These are phyloP conservation scores for Pyrrhia umbra DNA, from an alignment of 2,888 invertebrate species.

Conservation along the genomic window DNA sequence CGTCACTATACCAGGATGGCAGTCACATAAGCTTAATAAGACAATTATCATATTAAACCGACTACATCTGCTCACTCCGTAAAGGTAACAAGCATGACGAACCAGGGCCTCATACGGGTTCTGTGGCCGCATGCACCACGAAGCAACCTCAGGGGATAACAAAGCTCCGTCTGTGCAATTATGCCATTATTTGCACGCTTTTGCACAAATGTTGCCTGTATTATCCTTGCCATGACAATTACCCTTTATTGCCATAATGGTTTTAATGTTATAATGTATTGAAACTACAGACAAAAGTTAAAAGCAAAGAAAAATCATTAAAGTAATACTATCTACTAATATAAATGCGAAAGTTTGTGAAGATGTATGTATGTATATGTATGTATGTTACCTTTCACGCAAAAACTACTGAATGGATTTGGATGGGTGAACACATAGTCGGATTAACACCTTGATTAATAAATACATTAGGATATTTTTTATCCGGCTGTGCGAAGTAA, in stretches of 20 bases:
- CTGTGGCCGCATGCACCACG: conserved; percentile 29
- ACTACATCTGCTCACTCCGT: conserved; percentile 38
- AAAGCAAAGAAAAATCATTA: neutral
- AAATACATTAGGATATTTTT: too few relatives aligned
- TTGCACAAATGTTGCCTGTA: conserved; percentile 35
- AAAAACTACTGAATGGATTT: too few relatives aligned
- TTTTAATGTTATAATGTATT: neutral
- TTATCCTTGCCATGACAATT: conserved; percentile 22
- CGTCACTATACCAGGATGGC: neutral
- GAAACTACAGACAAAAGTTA: neutral
- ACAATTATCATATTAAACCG: conserved; percentile 21
- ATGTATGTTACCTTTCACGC: too few relatives aligned
- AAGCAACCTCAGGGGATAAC: conserved; percentile 47
- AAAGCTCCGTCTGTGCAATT: conserved; percentile 48
- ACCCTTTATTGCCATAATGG: conserved; percentile 12
- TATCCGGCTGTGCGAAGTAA: too few relatives aligned
- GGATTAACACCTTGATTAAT: too few relatives aligned
- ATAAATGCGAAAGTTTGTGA: too few relatives aligned
- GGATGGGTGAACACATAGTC: too few relatives aligned
- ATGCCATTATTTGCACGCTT: conserved; percentile 51
- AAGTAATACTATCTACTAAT: too few relatives aligned
- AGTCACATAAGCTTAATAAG: conserved; percentile 33
- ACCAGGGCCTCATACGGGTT: conserved; percentile 9
- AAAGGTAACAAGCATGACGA: conserved; percentile 39
- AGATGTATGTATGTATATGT: too few relatives aligned